Evolutionary conservation across 2,797 vertebrate species (phyloP).

Genomic region (Clarias pachynema): DNA sequence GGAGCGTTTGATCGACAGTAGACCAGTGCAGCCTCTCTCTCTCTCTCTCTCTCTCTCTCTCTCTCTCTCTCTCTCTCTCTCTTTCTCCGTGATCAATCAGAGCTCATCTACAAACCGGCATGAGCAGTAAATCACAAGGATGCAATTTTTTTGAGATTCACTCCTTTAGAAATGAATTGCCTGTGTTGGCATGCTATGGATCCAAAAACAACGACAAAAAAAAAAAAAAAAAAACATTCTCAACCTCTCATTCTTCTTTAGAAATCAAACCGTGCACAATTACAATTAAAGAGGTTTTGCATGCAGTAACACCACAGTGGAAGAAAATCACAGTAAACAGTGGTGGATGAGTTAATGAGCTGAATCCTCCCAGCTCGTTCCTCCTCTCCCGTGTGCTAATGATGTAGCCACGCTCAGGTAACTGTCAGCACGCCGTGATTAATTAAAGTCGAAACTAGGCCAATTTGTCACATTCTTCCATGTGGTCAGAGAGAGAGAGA

Average conservation of each 20-base stretch:
- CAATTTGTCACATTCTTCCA: slow-evolving; percentile 74
- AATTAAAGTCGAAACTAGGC: slow-evolving; percentile 76
- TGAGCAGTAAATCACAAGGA: slow-evolving; percentile 39
- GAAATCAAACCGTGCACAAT: slow-evolving; percentile 18
- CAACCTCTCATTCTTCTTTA: slow-evolving; percentile 14
- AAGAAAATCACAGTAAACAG: slow-evolving; percentile 63
- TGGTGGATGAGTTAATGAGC: slow-evolving; percentile 72
- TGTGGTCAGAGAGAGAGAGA: slow-evolving; percentile 61
- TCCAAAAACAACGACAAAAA: slow-evolving; percentile 10
- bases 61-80: slow-evolving; percentile 3
- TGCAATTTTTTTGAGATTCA: slow-evolving; percentile 28
- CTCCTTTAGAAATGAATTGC: slow-evolving; percentile 25
- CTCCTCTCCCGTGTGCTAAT: slow-evolving; percentile 72
- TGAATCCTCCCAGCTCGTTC: slow-evolving; percentile 69
- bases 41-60: slow-evolving; percentile 15
- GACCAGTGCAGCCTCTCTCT: slow-evolving; percentile 21
- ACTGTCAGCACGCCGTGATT: slow-evolving; percentile 74
- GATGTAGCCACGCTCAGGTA: slow-evolving; percentile 75
- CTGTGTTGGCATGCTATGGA: slow-evolving; percentile 3
- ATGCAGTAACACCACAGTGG: slow-evolving; percentile 51
- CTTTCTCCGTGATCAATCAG: slow-evolving; percentile 39
- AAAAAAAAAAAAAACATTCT: slow-evolving; percentile 5
- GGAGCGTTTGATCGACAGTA: slow-evolving; percentile 44
- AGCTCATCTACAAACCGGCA: slow-evolving; percentile 39
- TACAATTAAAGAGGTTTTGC: slow-evolving; percentile 34